Conservation (phyloP, 2,888 invertebrate genomes). For the Eupithecia insigniata region DNA sequence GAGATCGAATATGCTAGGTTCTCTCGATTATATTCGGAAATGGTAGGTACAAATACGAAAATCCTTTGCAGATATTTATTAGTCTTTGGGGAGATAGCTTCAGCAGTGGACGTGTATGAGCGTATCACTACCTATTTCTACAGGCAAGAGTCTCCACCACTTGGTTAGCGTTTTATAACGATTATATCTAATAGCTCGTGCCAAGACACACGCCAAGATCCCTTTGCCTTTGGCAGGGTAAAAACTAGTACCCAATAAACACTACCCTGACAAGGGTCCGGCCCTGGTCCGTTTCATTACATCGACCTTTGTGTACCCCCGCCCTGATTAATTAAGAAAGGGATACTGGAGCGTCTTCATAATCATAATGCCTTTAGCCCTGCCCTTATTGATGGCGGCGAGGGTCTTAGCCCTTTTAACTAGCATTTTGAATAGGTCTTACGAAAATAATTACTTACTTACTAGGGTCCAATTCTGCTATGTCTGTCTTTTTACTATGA, state of each 20-base stretch:
- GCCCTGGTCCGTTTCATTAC: constrained; percentile 26
- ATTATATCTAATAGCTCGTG: neutral
- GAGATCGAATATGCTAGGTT: neutral
- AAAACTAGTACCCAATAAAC: constrained; percentile 25
- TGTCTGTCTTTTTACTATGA: neutral
- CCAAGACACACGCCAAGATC: neutral
- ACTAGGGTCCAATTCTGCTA: neutral
- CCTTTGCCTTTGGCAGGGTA: neutral
- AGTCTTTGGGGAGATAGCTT: too few relatives aligned
- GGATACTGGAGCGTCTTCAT: constrained; percentile 13
- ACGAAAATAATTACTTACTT: constrained; percentile 2
- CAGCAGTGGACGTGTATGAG: too few relatives aligned
- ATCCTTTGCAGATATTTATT: constrained; percentile 10
- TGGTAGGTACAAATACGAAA: neutral
- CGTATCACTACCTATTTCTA: neutral
- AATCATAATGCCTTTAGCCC: constrained; percentile 8
- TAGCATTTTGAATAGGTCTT: neutral
- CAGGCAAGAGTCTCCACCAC: neutral
- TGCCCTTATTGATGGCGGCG: neutral
- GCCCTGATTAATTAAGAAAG: constrained; percentile 35
- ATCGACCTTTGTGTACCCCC: constrained; percentile 20
- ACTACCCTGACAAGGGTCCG: constrained; percentile 36
- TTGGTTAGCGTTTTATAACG: neutral
- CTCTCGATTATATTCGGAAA: neutral
- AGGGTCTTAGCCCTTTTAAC: constrained; percentile 7